Evolutionary conservation across 1,140 invertebrate species (phyloP), one percentile per base, ranked within the genome.

Genomic region (Maniola jurtina): DNA sequence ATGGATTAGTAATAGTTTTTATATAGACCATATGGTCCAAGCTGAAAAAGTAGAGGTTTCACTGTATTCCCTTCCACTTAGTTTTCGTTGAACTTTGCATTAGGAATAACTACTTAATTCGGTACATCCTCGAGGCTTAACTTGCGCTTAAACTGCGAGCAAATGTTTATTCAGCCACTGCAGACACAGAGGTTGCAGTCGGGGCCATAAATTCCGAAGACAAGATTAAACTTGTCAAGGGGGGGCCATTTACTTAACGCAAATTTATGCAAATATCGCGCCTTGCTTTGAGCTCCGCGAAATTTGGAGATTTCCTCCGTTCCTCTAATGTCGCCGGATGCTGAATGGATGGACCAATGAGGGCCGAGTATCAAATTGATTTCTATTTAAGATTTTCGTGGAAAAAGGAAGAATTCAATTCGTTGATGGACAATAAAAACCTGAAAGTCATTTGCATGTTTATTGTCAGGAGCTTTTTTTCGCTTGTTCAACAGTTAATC

Each of bases 191-290:
- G 79, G 76, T 76, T 84, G 80, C 75, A 77, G 75, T 70, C 71
- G 72, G 74, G 79, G 80, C 84, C 84, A 90, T 90, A 90, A 90
- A 88, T 90, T 86, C 74, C 70, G 75, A 81, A 85, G 86, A 90
- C 88, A 86, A 90, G 88, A 88, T 90, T 88, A 90, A 88, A 90
- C 82, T 88, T 88, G 88, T 90, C 88, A 88, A n/a, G 76, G 85
- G 86, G 81, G 75, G 84, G 84, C 52, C 83, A 84, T 88, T 90
- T 88, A 88, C 86, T 88, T 90, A 86, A 88, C 83, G 88, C 83
- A 86, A 88, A 90, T 90, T 90, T 90, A 90, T 90, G 86, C 88
- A 86, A 88, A 90, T 89, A 80, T 83, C 79, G 66, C 75, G 76
- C 73, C 77, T 83, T 74, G 74, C 73, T 77, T 78, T 80, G 78